Base-by-base conservation (phyloP, 2,113 vertebrate species). In the Stigmatopora argus region DNA sequence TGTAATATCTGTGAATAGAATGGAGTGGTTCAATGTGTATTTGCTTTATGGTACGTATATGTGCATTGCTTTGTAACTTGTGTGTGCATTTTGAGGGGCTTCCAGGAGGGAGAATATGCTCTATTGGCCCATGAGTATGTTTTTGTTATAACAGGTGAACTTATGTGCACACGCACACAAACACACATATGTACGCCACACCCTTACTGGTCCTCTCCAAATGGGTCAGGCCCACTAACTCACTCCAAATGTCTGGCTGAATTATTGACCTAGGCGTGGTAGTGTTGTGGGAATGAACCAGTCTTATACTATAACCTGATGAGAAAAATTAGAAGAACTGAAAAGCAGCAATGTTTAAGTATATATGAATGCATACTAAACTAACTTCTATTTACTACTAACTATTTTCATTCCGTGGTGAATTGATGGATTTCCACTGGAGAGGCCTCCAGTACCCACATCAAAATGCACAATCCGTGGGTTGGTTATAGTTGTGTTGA, bases 191-290 rank as follows among this genome's bases (percentile, higher is more conserved):
- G 26, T 10, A 51, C 34, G 45, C 66, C 79, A 45, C 60, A 64
- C 80, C 71, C 63, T 41, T 18, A 34, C 0, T 5, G 44, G 26
- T 48, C 38, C 47, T 59, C 63, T 58, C 23, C 13, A 23, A 65
- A 38, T 13, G 46, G 64, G 66, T 72, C 58, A 56, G 64, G 57
- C 49, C 67, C 48, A 15, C 10, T 77, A 72, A 86, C 67, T 81
- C 60, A 66, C 12, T 58, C 56, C 77, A 77, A 64, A 78, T 79
- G 78, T 62, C 55, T 47, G 53, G 34, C n/a, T 58, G 38, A 26
- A 59, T 71, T 57, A 62, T 45, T 70, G 47, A 70, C 57, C 41
- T 6, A 58, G 75, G 82, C 44, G 81, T 68, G 73, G 71, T 41
- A 31, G 3, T 26, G 66, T 51, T 41, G 21, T 59, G 44, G 5